Percentiles rank a stretch among this genome's conserved stretches.
These are phyloP conservation scores for Platichthys stellatus DNA, from an alignment of 2,113 vertebrate species.

Conservation along the genomic window DNA sequence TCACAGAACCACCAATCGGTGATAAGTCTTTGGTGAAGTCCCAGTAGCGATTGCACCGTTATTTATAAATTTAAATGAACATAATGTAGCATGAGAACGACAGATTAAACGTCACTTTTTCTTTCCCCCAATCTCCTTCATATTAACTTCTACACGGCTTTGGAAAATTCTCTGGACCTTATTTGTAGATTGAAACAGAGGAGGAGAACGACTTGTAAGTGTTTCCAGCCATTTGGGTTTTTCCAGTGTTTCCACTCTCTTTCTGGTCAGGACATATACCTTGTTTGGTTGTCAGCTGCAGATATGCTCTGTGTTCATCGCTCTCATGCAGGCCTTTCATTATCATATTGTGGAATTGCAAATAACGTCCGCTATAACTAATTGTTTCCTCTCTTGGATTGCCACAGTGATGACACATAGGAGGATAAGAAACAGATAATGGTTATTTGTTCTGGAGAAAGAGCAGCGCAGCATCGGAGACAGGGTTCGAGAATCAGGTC, in stretches of 20 bases:
- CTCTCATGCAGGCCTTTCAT: not conserved
- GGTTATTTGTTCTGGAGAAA: constrained; percentile 32
- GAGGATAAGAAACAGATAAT: constrained; percentile 20
- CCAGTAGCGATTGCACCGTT: not conserved
- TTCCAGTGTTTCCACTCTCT: constrained; percentile 71
- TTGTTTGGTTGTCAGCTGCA: constrained; percentile 27
- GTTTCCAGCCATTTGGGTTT: constrained; percentile 78
- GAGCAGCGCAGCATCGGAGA: constrained; percentile 38
- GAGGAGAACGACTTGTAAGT: constrained; percentile 73
- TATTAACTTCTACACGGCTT: constrained; percentile 66
- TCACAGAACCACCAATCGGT: too few relatives aligned
- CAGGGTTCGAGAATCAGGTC: not conserved
- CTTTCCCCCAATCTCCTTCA: constrained; percentile 27
- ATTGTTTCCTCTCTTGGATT: not conserved
- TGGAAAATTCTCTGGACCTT: constrained; percentile 81
- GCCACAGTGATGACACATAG: not conserved
- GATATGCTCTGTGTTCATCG: constrained; percentile 4
- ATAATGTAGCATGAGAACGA: constrained; percentile 60
- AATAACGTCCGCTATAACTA: constrained; percentile 5
- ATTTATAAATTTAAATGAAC: constrained; percentile 19
- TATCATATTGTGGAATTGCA: constrained; percentile 14
- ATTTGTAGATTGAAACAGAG: constrained; percentile 76
- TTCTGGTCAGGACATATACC: constrained; percentile 52
- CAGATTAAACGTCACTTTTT: constrained; percentile 60
- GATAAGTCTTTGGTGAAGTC: not conserved